A percentile compares a stretch with the other conserved stretches of the same genome.
phyloP scores from a whole-genome alignment of 2,797 vertebrate species.

The Columba guinea region DNA sequence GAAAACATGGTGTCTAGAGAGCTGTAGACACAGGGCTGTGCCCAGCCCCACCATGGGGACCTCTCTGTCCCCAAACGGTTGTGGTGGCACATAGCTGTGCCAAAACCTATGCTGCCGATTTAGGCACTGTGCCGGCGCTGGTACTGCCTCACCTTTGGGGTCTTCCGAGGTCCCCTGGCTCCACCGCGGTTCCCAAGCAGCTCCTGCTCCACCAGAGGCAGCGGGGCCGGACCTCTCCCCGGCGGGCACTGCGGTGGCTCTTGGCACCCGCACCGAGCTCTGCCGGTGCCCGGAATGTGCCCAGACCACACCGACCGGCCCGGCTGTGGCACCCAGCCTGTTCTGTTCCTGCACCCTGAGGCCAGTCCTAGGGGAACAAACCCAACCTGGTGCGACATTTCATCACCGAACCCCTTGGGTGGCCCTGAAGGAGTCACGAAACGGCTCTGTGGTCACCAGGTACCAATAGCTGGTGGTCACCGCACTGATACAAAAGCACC shows the following conservation, averaged over 20 bases:
- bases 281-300: fast-evolving
- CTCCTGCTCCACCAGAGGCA: too few species aligned
- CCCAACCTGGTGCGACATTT: background rate
- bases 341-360: background rate
- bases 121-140: background rate
- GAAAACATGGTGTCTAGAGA: background rate
- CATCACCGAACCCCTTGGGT: background rate
- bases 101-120: too few species aligned
- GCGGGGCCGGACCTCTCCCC: fast-evolving
- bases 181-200: too few species aligned
- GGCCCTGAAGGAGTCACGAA: background rate
- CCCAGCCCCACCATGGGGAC: too few species aligned
- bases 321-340: background rate
- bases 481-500: background rate
- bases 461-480: background rate
- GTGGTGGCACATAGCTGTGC: too few species aligned
- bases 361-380: background rate
- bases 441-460: fast-evolving
- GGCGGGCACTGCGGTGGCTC: fast-evolving
- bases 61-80: too few species aligned
- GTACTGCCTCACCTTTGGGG: background rate
- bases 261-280: background rate
- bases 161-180: too few species aligned
- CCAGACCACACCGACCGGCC: constrained; percentile 11
- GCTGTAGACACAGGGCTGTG: too few species aligned